Base-by-base conservation (phyloP, 30 jellyfish, hydroid and myxozoan species). In the Turritopsis rubra region DNA sequence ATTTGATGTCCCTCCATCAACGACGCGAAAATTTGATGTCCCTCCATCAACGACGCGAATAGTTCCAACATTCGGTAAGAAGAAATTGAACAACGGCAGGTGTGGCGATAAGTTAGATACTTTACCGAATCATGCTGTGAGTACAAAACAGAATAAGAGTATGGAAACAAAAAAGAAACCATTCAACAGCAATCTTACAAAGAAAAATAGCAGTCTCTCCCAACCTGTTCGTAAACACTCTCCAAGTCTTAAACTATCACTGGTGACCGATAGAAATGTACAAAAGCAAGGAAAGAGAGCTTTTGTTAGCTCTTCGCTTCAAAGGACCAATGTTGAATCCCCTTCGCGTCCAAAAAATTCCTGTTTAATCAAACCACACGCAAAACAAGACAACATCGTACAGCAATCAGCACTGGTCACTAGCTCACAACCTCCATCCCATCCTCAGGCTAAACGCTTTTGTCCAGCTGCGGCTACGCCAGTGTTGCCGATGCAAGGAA, bases 401-500 rank as follows among this genome's bases (percentile, higher is more conserved):
- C 60, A 41, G 60, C 60, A 41, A 41, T 41, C 60, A 41, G 13
- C 60, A 41, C 9, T 41, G 60, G 13, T 41, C 13, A 3, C 60
- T 5, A 41, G 60, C 13, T 41, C 60, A 41, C 60, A 3, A 5
- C 13, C 60, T 5, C 60, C 60, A 41, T 41, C 60, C 13, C 60
- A 13, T 41, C 60, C 60, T 41, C 60, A 41, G 13, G 60, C 60
- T 13, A 41, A 41, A 41, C 60, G 60, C 13, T 41, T 41, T 13
- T 41, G 60, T 41, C 60, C 60, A 41, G 60, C 60, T 13, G 77
- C 77, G 16, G 77, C 77, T 7, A 68, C 28, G 31, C 77, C 77
- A 7, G 31, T n/a, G 9, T 23, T 68, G 21, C 30, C 77, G 28
- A 68, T 9, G 9, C 77, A 68, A 68, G 77, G 31, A 8, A n/a